Evolutionary conservation across 2,888 invertebrate genomes (phyloP).

Genomic region (Cerastis rubricosa): DNA sequence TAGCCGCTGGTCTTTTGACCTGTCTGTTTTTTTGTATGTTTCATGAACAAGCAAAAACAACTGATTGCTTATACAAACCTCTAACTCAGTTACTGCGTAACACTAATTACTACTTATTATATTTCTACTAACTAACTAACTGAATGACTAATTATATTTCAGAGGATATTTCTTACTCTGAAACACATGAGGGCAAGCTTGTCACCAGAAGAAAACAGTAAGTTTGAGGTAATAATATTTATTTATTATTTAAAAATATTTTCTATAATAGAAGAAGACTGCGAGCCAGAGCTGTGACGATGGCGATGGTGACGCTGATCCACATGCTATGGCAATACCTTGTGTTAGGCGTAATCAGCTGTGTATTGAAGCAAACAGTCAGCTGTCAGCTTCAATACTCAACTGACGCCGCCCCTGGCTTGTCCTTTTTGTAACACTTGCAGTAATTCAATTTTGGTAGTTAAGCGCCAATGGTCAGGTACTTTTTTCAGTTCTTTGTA

Average conservation of each 20-base stretch:
- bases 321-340: too few relatives aligned
- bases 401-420: background rate
- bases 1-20: constrained; percentile 11
- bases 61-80: background rate
- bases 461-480: background rate
- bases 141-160: too few relatives aligned
- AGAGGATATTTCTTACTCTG: too few relatives aligned
- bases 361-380: too few relatives aligned
- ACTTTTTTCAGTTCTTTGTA: background rate
- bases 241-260: background rate
- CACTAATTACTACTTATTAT: too few relatives aligned
- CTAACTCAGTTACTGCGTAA: background rate
- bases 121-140: too few relatives aligned
- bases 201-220: background rate
- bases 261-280: too few relatives aligned
- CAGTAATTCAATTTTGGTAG: constrained; percentile 3
- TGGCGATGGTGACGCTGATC: too few relatives aligned
- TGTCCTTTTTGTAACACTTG: constrained; percentile 6
- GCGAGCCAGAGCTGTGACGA: too few relatives aligned
- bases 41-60: background rate
- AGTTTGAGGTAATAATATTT: background rate
- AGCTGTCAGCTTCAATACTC: too few relatives aligned
- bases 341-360: background rate
- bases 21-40: background rate
- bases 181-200: too few relatives aligned